Base-by-base conservation (phyloP, 2,113 vertebrate genomes). In the Silurus asotus region DNA sequence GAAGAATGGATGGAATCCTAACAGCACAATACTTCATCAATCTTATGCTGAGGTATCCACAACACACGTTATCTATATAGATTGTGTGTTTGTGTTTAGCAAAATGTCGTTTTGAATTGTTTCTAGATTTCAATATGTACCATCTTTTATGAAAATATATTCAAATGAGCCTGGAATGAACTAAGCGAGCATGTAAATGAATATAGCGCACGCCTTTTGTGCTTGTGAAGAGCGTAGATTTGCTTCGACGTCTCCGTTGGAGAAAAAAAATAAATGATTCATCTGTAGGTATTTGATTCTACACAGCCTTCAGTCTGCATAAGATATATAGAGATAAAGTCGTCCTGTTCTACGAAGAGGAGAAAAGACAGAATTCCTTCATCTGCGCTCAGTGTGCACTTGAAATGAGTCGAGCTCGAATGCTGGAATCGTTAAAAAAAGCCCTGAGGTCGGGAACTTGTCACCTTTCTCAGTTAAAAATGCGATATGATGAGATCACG, bases 401-500 rank as follows among this genome's bases (percentile, higher is more conserved):
- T 20, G 6, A 58, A 56, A 7, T 56, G 19, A 37, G 76, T 58
- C 76, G 0, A 37, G 15, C 8, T 78, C 7, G 8, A 25, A n/a
- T 23, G 20, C 49, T 14, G 49, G 0, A n/a, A 5, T 78, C 14
- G 8, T 58, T 28, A 56, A 9, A 58, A 78, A 78, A 58, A 17
- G 0, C 4, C 75, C 5, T 8, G n/a, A 56, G 75, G 23, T 78
- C 53, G 1, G 14, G 8, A 7, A 19, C 76, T 78, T 37, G 23
- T 25, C 74, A 77, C 51, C 11, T 25, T 55, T 6, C 25, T 4
- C 8, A 56, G 51, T 78, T 56, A 78, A 28, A 28, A 56, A 58
- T 78, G 56, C 53, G 62, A 81, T 75, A 48, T 19, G 56, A 25
- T 74, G n/a, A 53, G 85, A 74, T 74, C 85, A 28, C 49, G 61